phyloP scores from a whole-genome alignment of 2,113 vertebrate genomes.

The Gobius niger region DNA sequence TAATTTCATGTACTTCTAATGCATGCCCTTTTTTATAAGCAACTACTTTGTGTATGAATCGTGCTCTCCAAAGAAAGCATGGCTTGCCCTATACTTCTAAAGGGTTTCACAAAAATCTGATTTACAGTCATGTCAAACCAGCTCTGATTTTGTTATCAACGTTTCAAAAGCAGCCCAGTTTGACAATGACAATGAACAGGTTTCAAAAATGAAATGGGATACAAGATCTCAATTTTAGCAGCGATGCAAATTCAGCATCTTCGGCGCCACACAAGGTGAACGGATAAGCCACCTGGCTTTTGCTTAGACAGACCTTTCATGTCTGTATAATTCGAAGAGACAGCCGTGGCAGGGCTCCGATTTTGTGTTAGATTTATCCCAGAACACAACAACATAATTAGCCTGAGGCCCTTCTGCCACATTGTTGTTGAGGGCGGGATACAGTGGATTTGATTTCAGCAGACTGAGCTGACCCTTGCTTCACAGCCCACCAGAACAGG shows the following conservation, averaged over 20 bases:
- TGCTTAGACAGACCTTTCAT: conserved; percentile 45
- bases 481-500: conserved; percentile 50
- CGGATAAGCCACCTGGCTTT: conserved; percentile 63
- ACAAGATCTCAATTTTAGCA: conserved; percentile 36
- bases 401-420: conserved; percentile 54
- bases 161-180: conserved; percentile 32
- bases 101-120: conserved; percentile 12
- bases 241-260: conserved; percentile 54
- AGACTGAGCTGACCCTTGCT: conserved; percentile 60
- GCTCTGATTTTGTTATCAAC: conserved; percentile 66
- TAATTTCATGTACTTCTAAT: no score
- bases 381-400: conserved; percentile 61
- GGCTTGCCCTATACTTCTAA: neutral
- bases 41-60: neutral
- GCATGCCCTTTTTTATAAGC: no score
- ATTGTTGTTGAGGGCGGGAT: conserved; percentile 60
- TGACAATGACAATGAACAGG: conserved; percentile 57
- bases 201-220: conserved; percentile 60
- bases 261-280: conserved; percentile 51
- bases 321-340: conserved; percentile 54
- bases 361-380: conserved; percentile 53
- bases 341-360: conserved; percentile 38
- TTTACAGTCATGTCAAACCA: conserved; percentile 13
- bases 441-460: conserved; percentile 65
- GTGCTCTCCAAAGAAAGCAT: no score